These are phyloP conservation scores for Allophyes oxyacanthae DNA, from an alignment of 2,888 invertebrate genomes.

Conservation along the genomic window DNA sequence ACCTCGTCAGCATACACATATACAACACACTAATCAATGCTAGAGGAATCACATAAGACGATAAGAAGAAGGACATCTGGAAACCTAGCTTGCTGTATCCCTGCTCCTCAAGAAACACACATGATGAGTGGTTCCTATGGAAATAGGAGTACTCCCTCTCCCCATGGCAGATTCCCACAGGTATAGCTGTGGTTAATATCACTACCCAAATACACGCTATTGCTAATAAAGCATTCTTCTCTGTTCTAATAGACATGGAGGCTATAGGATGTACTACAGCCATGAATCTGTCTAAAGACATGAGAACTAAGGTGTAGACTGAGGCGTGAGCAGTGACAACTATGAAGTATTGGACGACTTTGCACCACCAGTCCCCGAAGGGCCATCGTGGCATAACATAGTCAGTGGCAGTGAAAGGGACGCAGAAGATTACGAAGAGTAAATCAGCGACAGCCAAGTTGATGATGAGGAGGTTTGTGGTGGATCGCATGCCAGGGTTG, in stretches of 20 bases:
- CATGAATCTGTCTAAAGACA: conserved; percentile 97
- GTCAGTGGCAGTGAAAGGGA: conserved; percentile 97
- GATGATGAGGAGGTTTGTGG: conserved; percentile 97
- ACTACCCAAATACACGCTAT: conserved; percentile 95
- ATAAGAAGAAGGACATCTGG: conserved; percentile 95
- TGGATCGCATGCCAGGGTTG: conserved; percentile 97
- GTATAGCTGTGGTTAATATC: conserved; percentile 93
- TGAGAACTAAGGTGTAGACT: conserved; percentile 97
- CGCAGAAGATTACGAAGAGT: conserved; percentile 97
- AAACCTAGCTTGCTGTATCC: conserved; percentile 90
- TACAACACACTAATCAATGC: conserved; percentile 96
- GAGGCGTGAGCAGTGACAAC: conserved; percentile 98
- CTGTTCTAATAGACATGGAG: conserved; percentile 95
- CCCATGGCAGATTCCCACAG: conserved; percentile 93
- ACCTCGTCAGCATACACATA: conserved; percentile 95
- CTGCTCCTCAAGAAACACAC: conserved; percentile 91
- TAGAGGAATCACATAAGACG: conserved; percentile 96
- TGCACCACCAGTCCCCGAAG: conserved; percentile 97
- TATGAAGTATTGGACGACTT: conserved; percentile 96
- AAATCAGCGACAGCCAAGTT: conserved; percentile 97
- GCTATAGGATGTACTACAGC: conserved; percentile 98
- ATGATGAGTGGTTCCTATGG: conserved; percentile 91
- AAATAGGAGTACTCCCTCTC: conserved; percentile 91
- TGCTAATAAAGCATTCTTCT: conserved; percentile 94
- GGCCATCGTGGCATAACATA: conserved; percentile 97